Base-by-base conservation (phyloP, 2,888 invertebrate genomes). In the Brachylomia viminalis region DNA sequence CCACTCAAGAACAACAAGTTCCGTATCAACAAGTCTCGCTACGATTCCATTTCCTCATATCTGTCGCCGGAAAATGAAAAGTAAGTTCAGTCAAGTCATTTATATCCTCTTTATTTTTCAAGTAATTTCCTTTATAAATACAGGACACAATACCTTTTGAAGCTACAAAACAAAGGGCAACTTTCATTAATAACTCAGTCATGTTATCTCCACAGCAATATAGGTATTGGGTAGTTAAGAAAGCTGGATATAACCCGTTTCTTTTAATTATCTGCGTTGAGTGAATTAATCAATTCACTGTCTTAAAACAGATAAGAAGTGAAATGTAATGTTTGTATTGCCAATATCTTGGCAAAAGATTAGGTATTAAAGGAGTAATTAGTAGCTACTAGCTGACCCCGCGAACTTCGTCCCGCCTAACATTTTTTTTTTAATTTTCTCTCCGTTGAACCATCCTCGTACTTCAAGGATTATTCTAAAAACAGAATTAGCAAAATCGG, bases 41-140 rank as follows among this genome's bases (percentile, higher is more conserved):
- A 99, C 94, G 99, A 99, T 95, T 99, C 99, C 17, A 99, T 99
- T 72, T 99, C 99, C 94, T 99, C 99, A 38, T 99, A 99, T 95
- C 97, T 99, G 58, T 99, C 99, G 72, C 98, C 98, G 20, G 98
- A 98, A 89, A 98, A 99, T 75, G 98, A 98, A 91, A 98, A 97
- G 97, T 97, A 86, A 93, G 67, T 67, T 33, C 56, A 52, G 17
- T 17, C 10, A 23, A 47, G 6, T 33, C 7, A 23, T 61, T 33
- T 11, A 59, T 11, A 30, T 27, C 2, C 27, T 64, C 20, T 11
- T 27, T 0, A 27, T 27, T 45, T 42, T 45, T 20, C 4, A 13
- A 65, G 42, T 42, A 7, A 0, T 11, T 6, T 27, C 11, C 0
- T 30, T 38, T 7, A 33, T 61, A 23, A n/a, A 38, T 5, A n/a